Evolutionary conservation across 2,797 vertebrate species (phyloP), one percentile per base, ranked within the genome.

Genomic region (Ibycter americanus): DNA sequence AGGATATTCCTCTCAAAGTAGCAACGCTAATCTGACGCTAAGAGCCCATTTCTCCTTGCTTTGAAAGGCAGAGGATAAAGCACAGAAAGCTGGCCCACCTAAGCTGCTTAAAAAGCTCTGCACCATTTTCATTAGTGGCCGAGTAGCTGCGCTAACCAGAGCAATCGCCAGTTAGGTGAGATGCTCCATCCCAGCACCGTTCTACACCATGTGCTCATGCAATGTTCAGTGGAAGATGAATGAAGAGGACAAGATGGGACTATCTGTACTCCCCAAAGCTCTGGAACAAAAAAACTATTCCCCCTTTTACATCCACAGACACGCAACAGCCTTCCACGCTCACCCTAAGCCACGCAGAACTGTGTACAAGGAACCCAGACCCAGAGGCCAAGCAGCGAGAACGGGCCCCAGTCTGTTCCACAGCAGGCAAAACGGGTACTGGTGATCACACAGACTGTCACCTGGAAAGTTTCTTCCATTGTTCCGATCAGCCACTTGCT

Each of bases 251-350:
- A 73, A 59, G 21, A 31, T 29, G 20, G 19, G 42, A 61, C 6
- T 17, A 32, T 11, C 17, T 73, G 29, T 54, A 62, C 27, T 71
- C 11, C 44, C 15, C 21, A 70, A 42, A 34, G 15, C 23, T 84
- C 42, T 82, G 6, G 11, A 77, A 77, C 11, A 56, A 93, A 78
- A 78, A 23, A 27, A 14, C n/a, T 63, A 1, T 25, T 74, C 7
- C 6, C 18, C 19, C 7, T 63, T 87, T 54, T 61, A 27, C 31
- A 42, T 67, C 19, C 6, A 27, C 0, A 55, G 46, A 55, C 34
- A 65, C 16, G 0, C 16, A 34, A 36, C 3, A 2, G 17, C 38
- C 12, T 27, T 36, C 54, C n/a, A 40, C 0, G 0, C 19, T 72
- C 18, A 58, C 2, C 8, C 46, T 38, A 90, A 87, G 34, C 11